phyloP scores from a whole-genome alignment of 2,113 vertebrate genomes.

The Pantherophis guttatus region DNA sequence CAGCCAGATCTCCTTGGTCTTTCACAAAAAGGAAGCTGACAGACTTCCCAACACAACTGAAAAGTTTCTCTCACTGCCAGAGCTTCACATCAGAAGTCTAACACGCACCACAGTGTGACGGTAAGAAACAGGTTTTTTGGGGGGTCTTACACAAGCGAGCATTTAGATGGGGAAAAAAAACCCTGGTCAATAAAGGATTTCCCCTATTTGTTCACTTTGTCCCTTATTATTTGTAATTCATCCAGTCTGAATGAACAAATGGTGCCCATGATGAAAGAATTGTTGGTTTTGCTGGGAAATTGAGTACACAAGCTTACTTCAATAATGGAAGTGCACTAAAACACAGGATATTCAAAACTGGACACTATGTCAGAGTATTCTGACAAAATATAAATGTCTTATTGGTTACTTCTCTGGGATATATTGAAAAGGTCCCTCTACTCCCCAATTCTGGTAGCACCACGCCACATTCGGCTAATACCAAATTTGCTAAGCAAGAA shows the following conservation, averaged over 20 bases:
- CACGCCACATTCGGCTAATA: neutral
- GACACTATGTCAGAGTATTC: neutral
- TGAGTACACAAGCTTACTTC: fast-evolving
- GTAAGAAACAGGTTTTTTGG: neutral
- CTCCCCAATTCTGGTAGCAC: neutral
- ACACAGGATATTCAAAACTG: neutral
- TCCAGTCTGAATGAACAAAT: neutral
- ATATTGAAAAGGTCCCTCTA: neutral
- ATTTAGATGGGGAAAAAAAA: neutral
- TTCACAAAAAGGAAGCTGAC: neutral
- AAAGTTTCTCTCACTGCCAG: neutral
- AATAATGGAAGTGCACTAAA: neutral
- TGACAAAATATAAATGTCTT: neutral
- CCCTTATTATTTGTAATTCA: neutral
- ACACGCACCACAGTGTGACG: neutral
- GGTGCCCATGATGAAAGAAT: neutral
- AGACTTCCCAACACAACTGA: neutral
- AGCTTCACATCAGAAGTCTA: neutral
- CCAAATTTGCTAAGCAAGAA: neutral
- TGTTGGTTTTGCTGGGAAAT: neutral
- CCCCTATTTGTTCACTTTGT: neutral
- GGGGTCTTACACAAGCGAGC: neutral
- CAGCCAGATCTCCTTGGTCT: neutral
- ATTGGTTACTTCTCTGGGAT: neutral
- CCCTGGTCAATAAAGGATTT: neutral